Evolutionary conservation across 2,797 vertebrate genomes (phyloP), one percentile per base, ranked within the genome.

Genomic region (Tarsius wallacei): DNA sequence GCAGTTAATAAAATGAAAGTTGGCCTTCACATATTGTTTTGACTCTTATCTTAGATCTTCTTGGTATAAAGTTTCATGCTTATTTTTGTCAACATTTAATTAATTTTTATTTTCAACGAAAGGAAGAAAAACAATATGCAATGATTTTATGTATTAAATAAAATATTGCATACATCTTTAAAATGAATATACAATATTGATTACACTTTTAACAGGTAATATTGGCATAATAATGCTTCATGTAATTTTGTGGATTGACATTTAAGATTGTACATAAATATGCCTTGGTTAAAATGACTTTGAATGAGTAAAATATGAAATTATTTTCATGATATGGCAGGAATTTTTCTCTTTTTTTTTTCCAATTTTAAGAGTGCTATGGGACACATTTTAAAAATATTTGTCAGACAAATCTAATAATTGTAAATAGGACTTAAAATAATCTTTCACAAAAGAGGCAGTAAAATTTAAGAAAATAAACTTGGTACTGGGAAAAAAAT

Each of bases 371-470:
- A 85, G n/a, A 59, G 1, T 93, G 19, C 2, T 57, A 64, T 86
- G 91, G 77, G 31, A 86, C 5, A 74, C 33, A 86, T 21, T 28
- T 93, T 36, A 92, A 66, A 94, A 74, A 86, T 87, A 95, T 49
- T 95, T 68, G 91, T 77, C 61, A 78, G 83, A 89, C 31, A 89
- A 94, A n/a, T 90, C 55, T 91, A 93, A 89, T 84, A 89, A 84
- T 2, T 90, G 91, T 61, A 91, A 94, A 91, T 83, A 36, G 28
- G 12, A 53, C 53, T 82, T 91, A 97, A 95, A 95, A 83, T 95
- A 86, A 78, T 91, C 31, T 87, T 97, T 82, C 57, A 97, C 51
- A 94, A 64, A 96, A 94, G 33, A 87, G 51, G 7, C 63, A 93
- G 73, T 95, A 86, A 31, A 22, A 70, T 93, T 97, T 86, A 59